Conservation (phyloP, 64 coral and sea anemone genomes). For the Orbicella faveolata region DNA sequence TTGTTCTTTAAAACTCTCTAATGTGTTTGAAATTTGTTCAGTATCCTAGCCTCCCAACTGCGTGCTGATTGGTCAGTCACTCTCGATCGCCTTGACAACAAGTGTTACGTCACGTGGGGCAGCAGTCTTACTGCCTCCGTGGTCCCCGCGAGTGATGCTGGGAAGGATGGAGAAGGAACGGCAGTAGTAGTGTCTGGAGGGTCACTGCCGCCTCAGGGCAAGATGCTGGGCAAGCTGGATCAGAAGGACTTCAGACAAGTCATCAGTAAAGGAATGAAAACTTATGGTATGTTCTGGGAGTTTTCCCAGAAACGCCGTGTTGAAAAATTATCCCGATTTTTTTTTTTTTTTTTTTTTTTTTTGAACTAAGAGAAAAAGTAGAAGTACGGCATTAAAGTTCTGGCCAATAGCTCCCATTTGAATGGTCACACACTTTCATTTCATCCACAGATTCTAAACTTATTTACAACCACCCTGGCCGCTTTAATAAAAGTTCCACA, state of each 20-base stretch:
- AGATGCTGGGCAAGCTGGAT: conserved; percentile 86
- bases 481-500: too few relatives aligned
- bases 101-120: conserved; percentile 98
- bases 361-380: too few relatives aligned
- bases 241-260: conserved; percentile 93
- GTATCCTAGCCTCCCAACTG: conserved; percentile 89
- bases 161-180: conserved; percentile 47
- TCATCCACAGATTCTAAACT: too few relatives aligned
- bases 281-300: conserved; percentile 65
- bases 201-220: conserved; percentile 71
- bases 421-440: too few relatives aligned
- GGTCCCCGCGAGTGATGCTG: conserved; percentile 11
- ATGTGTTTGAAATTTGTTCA: not conserved
- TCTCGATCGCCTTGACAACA: conserved; percentile 85
- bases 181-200: conserved; percentile 31
- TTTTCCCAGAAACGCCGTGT: not conserved
- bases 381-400: too few relatives aligned
- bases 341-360: too few relatives aligned
- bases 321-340: too few relatives aligned
- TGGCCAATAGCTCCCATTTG: too few relatives aligned
- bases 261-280: conserved; percentile 86
- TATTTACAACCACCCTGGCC: too few relatives aligned
- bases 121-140: conserved; percentile 23
- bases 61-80: conserved; percentile 98
- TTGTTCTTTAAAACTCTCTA: not conserved